Evolutionary conservation across 1,140 invertebrate species (phyloP).

Genomic region (Orius insidiosus): DNA sequence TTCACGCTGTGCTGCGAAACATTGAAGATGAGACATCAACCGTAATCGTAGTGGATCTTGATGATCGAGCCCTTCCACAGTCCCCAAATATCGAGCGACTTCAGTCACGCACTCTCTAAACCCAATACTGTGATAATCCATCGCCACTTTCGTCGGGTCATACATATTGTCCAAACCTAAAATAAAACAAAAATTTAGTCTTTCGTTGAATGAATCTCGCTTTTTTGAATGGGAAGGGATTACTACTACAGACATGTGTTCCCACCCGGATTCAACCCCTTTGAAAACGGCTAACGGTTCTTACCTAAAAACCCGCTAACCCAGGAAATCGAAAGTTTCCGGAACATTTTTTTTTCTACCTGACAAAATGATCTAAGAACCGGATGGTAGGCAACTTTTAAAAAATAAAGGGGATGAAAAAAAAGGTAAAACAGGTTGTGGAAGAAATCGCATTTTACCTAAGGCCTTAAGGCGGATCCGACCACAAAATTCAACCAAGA

Average conservation of each 20-base stretch:
- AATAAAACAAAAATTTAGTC: conserved; percentile 7
- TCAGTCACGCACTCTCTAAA: conserved; percentile 91
- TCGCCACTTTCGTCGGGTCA: conserved; percentile 81
- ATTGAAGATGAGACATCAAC: conserved; percentile 86
- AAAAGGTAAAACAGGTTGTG: not conserved
- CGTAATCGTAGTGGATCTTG: conserved; percentile 80
- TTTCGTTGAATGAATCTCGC: not conserved
- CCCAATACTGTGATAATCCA: conserved; percentile 91
- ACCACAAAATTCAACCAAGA: too few relatives aligned
- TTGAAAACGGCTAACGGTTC: too few relatives aligned
- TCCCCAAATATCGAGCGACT: conserved; percentile 82
- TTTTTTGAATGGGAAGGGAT: too few relatives aligned
- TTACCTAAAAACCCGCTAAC: too few relatives aligned
- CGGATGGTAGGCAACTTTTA: too few relatives aligned
- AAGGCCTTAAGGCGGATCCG: too few relatives aligned
- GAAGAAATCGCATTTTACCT: not conserved
- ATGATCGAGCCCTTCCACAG: conserved; percentile 86
- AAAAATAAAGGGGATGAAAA: not conserved
- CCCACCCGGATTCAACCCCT: too few relatives aligned
- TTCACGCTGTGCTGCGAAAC: conserved; percentile 77
- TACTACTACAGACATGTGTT: too few relatives aligned
- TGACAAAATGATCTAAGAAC: too few relatives aligned
- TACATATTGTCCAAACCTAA: conserved; percentile 65
- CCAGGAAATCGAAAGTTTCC: too few relatives aligned
- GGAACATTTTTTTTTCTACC: too few relatives aligned